These are phyloP conservation scores for Mesembrinibis cayennensis DNA, from an alignment of 2,113 vertebrate genomes.

Conservation along the genomic window DNA sequence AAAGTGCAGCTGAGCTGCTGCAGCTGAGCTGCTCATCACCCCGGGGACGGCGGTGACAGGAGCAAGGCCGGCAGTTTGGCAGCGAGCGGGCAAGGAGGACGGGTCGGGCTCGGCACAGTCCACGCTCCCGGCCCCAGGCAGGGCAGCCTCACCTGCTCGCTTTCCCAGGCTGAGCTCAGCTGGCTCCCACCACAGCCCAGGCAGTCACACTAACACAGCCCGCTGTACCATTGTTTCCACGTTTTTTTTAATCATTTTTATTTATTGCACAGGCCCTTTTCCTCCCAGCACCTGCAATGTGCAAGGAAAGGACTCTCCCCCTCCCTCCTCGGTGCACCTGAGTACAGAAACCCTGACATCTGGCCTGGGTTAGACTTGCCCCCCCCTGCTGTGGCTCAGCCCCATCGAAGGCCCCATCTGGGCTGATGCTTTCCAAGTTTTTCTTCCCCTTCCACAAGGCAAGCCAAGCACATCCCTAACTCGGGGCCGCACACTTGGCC, in stretches of 20 bases:
- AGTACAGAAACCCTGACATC: background rate
- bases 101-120: fast-evolving
- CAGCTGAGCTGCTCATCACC: background rate
- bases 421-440: background rate
- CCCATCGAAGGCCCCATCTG: no score
- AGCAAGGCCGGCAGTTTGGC: background rate
- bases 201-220: background rate
- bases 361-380: background rate
- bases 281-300: background rate
- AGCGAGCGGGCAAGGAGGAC: no score
- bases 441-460: background rate
- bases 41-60: background rate
- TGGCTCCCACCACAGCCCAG: fast-evolving
- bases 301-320: background rate
- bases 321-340: background rate
- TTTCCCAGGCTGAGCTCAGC: background rate
- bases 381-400: background rate
- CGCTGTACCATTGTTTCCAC: background rate
- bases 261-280: background rate
- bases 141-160: background rate
- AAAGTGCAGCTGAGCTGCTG: background rate
- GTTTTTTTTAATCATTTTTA: background rate
- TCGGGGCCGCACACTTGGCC: background rate
- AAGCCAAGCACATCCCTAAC: background rate
- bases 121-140: fast-evolving